Evolutionary conservation across 2,113 vertebrate species (phyloP), one percentile per base, ranked within the genome.

Genomic region (Silurus meridionalis): DNA sequence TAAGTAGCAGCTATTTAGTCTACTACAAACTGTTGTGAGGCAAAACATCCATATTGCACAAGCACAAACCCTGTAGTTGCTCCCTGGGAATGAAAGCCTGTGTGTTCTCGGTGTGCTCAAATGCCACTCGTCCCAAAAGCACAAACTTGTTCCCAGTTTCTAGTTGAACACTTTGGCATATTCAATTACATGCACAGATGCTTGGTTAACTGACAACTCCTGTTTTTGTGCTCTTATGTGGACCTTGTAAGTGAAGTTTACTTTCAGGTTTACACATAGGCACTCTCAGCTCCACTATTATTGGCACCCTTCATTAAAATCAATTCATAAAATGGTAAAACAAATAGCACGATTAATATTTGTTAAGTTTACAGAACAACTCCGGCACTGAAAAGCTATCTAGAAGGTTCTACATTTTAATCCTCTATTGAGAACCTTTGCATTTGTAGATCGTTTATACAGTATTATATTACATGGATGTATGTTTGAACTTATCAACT

Each of bases 141-240:
- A 25, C 23, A 46, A 37, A 61, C 60, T n/a, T 58, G 78, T 80
- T 80, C 61, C 78, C 78, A 61, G 28, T 71, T 48, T 72, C 71
- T 71, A 37, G 52, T 80, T 48, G 74, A 84, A 13, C 74, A 48
- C 25, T 74, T 78, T 80, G 78, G 10, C 50, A 67, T 71, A 57
- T 84, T 80, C 57, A 77, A n/a, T 82, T 82, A 84, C 64, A 58
- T 11, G 17, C 25, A 50, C 67, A 82, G 88, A 86, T 81, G 85
- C 87, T 77, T 74, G 46, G 80, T 63, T 88, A 66, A 80, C 85
- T 83, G 52, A 9, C 78, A 63, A 57, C 2, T 19, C 53, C 58
- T 85, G 50, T 60, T 69, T 61, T 52, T 80, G 78, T 80, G 77
- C 83, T 84, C 64, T 66, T 60, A 85, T 55, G 80, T 55, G 66